Evolutionary conservation across 2,888 invertebrate genomes (phyloP).

Genomic region (Horisme vitalbata): DNA sequence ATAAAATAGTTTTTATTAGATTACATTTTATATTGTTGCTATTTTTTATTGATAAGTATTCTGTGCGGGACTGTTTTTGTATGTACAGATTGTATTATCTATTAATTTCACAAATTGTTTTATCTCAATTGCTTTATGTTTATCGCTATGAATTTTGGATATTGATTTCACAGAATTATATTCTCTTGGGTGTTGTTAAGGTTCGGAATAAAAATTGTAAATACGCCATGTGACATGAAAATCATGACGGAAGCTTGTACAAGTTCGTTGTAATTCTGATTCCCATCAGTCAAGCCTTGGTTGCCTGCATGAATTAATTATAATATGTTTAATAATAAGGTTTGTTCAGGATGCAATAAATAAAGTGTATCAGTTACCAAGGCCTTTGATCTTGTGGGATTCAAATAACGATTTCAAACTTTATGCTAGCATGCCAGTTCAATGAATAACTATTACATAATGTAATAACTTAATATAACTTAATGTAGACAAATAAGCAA

Average conservation of each 20-base stretch:
- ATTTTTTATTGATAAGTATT: slow-evolving; percentile 52
- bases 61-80: slow-evolving; percentile 59
- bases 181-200: slow-evolving; percentile 1
- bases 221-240: slow-evolving; percentile 59
- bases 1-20: slow-evolving; percentile 34
- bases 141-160: slow-evolving; percentile 16
- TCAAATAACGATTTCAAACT: slow-evolving; percentile 34
- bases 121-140: slow-evolving; percentile 33
- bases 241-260: slow-evolving; percentile 29
- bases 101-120: slow-evolving; percentile 29
- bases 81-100: slow-evolving; percentile 55
- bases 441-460: slow-evolving; percentile 26
- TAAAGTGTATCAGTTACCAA: too few relatives aligned
- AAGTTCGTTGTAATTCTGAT: slow-evolving; percentile 1
- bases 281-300: too few relatives aligned
- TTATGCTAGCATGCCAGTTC: slow-evolving; percentile 22
- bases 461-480: slow-evolving; percentile 40
- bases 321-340: too few relatives aligned
- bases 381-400: not conserved
- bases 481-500: slow-evolving; percentile 45
- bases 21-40: slow-evolving; percentile 59
- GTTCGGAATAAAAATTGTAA: slow-evolving; percentile 42
- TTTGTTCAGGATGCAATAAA: too few relatives aligned
- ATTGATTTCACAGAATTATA: slow-evolving; percentile 6
- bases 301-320: too few relatives aligned